Evolutionary conservation across 1,140 invertebrate genomes (phyloP), one percentile per base, ranked within the genome.

Genomic region (Zaprionus camerounensis): DNA sequence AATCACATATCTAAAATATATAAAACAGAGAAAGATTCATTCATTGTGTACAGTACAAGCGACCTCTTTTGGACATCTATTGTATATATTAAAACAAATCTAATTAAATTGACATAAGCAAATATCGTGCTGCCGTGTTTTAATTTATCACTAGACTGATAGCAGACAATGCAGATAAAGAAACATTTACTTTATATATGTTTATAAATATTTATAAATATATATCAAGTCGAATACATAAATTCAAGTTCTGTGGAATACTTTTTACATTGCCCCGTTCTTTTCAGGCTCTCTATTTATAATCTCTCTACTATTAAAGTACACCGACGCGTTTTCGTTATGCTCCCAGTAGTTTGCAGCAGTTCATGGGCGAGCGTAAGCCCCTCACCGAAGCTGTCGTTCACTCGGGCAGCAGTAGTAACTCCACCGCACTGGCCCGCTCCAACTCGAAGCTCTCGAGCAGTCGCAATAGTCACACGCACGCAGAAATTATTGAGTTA

Each of bases 341-440:
- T 6, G 38, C 15, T 7, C 5, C 26, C 26, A 28, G 26, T 28
- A 28, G 26, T 7, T 28, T 28, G 41, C 96, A 97, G 78, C 96
- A 96, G 82, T 97, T 95, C 58, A 74, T 91, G 41, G 78, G 78
- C n/a, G 66, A 88, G 5, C 88, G 91, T 6, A 93, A 82, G 62
- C 75, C 87, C 51, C 67, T 80, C 11, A 85, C 75, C 38, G 72
- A 85, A 41, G 80, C 59, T 12, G 56, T 80, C 11, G 87, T 87
- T 0, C 77, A 87, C 24, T 74, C 82, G 41, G 70, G 81, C 7
- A 88, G 82, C 63, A 82, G 82, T 65, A 83, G 70, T 26, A 91
- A 71, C 13, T 88, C 90, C 81, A 87, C 75, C 11, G 82, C 79
- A 0, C 6, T 82, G 49, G 80, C 73, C 44, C 80, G 62, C 20